Evolutionary conservation across 2,888 invertebrate genomes (phyloP).

Genomic region (Phyllotreta cruciferae): DNA sequence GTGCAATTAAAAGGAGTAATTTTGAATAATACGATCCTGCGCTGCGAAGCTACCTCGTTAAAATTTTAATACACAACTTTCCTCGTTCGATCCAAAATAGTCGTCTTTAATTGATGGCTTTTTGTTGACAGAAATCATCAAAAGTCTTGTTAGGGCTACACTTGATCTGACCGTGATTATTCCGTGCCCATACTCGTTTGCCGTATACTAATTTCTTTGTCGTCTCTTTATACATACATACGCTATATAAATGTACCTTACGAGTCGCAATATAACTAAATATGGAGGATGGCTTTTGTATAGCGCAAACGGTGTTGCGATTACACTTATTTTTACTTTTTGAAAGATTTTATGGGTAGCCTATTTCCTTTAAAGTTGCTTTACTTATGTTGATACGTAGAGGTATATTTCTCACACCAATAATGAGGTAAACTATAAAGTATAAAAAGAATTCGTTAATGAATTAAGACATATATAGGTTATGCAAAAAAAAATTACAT

Average conservation of each 20-base stretch:
- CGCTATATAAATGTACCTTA: constrained; percentile 28
- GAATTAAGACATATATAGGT: too few relatives aligned
- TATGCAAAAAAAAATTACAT: too few relatives aligned
- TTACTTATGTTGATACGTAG: too few relatives aligned
- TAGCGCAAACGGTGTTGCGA: constrained; percentile 19
- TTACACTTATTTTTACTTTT: constrained; percentile 4
- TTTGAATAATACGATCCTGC: constrained; percentile 4
- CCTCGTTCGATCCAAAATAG: constrained; percentile 50
- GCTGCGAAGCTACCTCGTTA: constrained; percentile 42
- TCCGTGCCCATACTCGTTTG: constrained; percentile 32
- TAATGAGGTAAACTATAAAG: too few relatives aligned
- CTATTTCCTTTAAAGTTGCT: too few relatives aligned
- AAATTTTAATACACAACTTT: constrained; percentile 49
- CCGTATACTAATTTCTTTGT: constrained; percentile 32
- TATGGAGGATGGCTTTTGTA: constrained; percentile 30
- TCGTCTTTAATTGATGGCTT: constrained; percentile 53
- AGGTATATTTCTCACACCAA: too few relatives aligned
- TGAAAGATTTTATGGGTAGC: too few relatives aligned
- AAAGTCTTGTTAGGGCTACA: constrained; percentile 46
- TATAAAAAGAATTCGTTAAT: too few relatives aligned
- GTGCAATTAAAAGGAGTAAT: not conserved
- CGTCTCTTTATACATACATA: constrained; percentile 10
- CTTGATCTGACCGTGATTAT: constrained; percentile 36
- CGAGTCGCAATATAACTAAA: constrained; percentile 20
- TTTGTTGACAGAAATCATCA: constrained; percentile 52